Evolutionary conservation across 2,113 vertebrate genomes (phyloP).

Genomic region (Uria lomvia): DNA sequence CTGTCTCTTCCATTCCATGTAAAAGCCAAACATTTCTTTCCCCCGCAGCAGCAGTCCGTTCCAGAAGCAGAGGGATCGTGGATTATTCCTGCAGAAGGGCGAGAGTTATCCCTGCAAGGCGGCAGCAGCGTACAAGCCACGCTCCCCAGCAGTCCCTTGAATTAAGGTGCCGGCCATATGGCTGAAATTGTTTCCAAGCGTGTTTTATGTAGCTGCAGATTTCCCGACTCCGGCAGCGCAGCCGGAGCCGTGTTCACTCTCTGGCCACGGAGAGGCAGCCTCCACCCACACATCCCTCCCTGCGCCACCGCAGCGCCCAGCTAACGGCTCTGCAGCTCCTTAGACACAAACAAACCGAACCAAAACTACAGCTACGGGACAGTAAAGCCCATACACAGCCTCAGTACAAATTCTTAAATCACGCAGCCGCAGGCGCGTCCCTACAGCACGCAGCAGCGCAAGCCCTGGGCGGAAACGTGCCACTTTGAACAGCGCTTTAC

Average conservation of each 20-base stretch:
- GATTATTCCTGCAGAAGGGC: no score
- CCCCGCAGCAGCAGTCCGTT: neutral
- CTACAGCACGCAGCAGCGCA: rapidly evolving
- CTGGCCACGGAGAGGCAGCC: neutral
- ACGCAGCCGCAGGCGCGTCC: no score
- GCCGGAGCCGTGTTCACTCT: rapidly evolving
- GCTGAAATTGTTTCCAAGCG: neutral
- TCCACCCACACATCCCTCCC: neutral
- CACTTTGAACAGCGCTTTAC: neutral
- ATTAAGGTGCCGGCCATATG: neutral
- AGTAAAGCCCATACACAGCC: rapidly evolving
- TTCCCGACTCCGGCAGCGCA: rapidly evolving
- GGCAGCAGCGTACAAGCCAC: neutral
- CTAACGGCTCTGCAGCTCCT: neutral
- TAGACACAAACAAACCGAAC: no score
- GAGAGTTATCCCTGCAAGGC: neutral
- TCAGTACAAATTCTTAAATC: rapidly evolving
- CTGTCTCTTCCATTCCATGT: rapidly evolving
- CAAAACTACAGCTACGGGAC: neutral
- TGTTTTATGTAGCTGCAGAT: no score
- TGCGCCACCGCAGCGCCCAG: neutral
- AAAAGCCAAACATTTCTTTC: neutral
- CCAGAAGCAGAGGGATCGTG: neutral
- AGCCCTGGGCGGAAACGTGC: rapidly evolving
- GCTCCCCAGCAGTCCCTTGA: neutral